phyloP scores from a whole-genome alignment of 2,797 vertebrate species.

The Aplochiton taeniatus region DNA sequence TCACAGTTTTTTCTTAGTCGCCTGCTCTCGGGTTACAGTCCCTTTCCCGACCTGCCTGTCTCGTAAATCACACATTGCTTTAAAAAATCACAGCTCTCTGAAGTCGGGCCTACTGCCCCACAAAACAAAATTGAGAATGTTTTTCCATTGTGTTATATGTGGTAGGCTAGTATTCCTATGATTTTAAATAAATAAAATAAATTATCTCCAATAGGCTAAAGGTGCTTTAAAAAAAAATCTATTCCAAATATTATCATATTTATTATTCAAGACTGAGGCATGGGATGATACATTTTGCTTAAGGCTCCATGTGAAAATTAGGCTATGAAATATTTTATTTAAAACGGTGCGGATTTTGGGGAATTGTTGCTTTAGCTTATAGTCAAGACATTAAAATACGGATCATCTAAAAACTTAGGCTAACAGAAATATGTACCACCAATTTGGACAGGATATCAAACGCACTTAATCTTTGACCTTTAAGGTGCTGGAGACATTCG shows the following conservation, averaged over 20 bases:
- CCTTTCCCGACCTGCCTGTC: constrained; percentile 75
- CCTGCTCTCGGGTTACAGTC: constrained; percentile 77
- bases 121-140: constrained; percentile 39
- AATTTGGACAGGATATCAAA: constrained; percentile 32
- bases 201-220: no score
- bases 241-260: constrained; percentile 16
- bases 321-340: no score
- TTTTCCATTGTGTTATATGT: constrained; percentile 48
- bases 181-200: constrained; percentile 61
- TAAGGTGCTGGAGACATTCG: constrained; percentile 21
- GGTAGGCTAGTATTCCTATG: constrained; percentile 1
- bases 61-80: constrained; percentile 84
- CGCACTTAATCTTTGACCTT: constrained; percentile 31
- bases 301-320: no score
- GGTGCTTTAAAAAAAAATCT: no score
- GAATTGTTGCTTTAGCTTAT: no score
- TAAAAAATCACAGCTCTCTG: constrained; percentile 68
- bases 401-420: no score
- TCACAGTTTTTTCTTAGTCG: constrained; percentile 54
- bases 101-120: constrained; percentile 65
- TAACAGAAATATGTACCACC: not conserved
- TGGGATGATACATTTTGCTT: no score
- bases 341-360: no score
- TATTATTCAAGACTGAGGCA: no score
- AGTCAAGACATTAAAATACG: no score